Evolutionary conservation across 2,888 invertebrate species (phyloP), one percentile per base, ranked within the genome.

Genomic region (Melinopterus prodromus): DNA sequence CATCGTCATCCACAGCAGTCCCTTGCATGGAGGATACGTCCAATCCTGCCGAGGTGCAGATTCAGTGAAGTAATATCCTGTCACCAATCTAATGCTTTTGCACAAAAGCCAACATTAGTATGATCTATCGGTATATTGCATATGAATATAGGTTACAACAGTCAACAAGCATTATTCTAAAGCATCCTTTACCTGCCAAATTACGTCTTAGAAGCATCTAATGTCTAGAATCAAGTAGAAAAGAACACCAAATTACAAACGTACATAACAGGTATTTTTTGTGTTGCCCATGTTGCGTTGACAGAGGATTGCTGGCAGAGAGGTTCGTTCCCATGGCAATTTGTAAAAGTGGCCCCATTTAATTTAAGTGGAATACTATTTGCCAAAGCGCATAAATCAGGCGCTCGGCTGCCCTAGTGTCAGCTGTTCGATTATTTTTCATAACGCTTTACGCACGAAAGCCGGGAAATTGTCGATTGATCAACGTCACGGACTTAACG

Each of bases 311-410:
- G 53, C 12, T 53, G 53, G 53, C 9, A 53, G 53, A 53, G 53
- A 7, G 12, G 53, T 53, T 6, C 12, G 53, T 53, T 53, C 82
- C 82, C 78, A 79, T 79, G 82, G 83, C 82, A 84, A 84, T 84
- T 84, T 84, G 84, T 84, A 83, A 83, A 83, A 82, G 83, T 82
- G 83, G 53, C 83, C 81, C 83, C 83, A 82, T 84, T 84, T 84
- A 84, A 84, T 84, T 84, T 82, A 83, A 84, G 84, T 83, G 83
- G 81, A 82, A 82, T 79, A 82, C 80, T 82, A 83, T 83, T 84
- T 83, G 84, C 84, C 84, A 84, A 84, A 80, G 80, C 77, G 69
- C 82, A 85, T 85, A 85, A 85, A 85, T 85, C 85, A 83, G 84
- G 84, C 83, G 53, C 53, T 53, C 53, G 53, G 53, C 53, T 53